Evolutionary conservation across 2,797 vertebrate genomes (phyloP).

Genomic region (Myiothlypis chrysogaster): DNA sequence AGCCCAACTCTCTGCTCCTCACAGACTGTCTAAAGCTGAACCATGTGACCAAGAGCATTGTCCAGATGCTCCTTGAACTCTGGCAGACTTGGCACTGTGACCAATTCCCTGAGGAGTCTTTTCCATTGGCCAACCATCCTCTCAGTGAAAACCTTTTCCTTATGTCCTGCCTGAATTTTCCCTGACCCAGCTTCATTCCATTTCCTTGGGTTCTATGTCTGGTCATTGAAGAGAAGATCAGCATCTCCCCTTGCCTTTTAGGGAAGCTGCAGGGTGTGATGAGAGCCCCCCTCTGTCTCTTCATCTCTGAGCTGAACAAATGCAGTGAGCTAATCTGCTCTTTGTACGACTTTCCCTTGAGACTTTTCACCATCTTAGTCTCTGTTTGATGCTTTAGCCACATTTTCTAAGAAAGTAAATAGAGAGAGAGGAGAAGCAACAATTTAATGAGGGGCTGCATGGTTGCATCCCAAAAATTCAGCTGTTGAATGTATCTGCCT

Average conservation of each 20-base stretch:
- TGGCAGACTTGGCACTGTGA: neutral
- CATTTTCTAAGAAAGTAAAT: neutral
- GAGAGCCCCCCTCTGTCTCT: neutral
- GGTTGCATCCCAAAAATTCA: neutral
- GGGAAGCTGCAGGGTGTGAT: neutral
- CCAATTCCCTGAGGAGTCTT: neutral
- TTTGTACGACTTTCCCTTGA: neutral
- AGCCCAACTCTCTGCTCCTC: neutral
- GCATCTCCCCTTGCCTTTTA: neutral
- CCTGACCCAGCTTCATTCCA: neutral
- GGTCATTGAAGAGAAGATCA: neutral
- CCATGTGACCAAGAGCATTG: neutral
- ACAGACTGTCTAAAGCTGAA: neutral
- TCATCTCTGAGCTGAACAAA: neutral
- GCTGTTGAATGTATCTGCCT: neutral
- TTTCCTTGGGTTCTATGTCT: neutral
- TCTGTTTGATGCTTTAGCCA: neutral
- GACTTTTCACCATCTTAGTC: neutral
- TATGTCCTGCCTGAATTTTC: neutral
- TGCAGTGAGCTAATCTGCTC: neutral
- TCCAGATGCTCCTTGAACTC: neutral
- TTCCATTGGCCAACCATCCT: neutral
- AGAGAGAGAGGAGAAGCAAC: neutral
- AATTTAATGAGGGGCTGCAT: fast-evolving
- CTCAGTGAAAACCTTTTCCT: neutral